Evolutionary conservation across 2,888 invertebrate species (phyloP).

Genomic region (Carterocephalus palaemon): DNA sequence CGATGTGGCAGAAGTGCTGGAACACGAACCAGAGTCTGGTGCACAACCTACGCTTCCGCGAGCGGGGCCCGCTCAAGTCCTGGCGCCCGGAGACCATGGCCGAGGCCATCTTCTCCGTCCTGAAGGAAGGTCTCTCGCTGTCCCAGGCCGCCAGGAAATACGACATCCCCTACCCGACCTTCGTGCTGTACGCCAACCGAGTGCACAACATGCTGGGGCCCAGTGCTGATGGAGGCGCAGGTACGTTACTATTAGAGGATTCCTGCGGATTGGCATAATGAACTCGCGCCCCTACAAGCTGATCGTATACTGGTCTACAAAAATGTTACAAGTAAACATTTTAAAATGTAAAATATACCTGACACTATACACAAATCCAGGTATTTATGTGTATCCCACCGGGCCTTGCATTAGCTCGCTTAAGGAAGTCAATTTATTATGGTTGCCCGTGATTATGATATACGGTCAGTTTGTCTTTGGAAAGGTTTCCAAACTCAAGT

Average conservation of each 20-base stretch:
- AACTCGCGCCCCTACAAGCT: slow-evolving; percentile 1
- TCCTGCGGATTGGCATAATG: slow-evolving; percentile 37
- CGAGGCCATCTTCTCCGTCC: slow-evolving; percentile 94
- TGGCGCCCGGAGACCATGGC: slow-evolving; percentile 98
- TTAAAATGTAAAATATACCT: no score
- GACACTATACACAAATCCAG: no score
- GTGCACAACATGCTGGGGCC: slow-evolving; percentile 97
- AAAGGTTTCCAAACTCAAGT: no score
- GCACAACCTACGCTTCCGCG: slow-evolving; percentile 93
- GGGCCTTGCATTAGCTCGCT: no score
- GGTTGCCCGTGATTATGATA: no score
- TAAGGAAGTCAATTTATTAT: no score
- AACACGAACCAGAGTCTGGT: slow-evolving; percentile 94
- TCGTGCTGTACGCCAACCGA: slow-evolving; percentile 94
- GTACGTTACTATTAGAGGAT: slow-evolving; percentile 68
- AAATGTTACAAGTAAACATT: no score
- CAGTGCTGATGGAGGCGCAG: slow-evolving; percentile 93
- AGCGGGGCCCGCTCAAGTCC: slow-evolving; percentile 94
- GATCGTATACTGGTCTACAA: no score
- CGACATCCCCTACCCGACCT: slow-evolving; percentile 96
- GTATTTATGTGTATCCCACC: no score
- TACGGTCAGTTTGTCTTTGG: no score
- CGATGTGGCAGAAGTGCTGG: slow-evolving; percentile 98
- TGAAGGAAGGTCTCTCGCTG: slow-evolving; percentile 92
- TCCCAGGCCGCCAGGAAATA: slow-evolving; percentile 95